phyloP scores from a whole-genome alignment of 2,888 invertebrate species.

The Falcaria lacertinaria region DNA sequence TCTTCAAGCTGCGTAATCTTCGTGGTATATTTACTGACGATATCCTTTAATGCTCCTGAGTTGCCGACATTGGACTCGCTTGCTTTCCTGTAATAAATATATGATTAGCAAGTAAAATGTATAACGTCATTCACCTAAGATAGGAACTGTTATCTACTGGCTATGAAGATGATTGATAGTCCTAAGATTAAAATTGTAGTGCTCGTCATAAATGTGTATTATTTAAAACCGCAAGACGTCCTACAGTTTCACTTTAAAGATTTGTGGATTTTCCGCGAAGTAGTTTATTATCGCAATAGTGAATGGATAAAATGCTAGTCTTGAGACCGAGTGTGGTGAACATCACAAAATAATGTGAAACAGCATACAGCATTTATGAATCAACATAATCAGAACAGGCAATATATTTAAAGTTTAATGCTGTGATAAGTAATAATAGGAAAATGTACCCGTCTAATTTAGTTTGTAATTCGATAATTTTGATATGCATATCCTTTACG shows the following conservation, averaged over 20 bases:
- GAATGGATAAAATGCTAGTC: too few species aligned
- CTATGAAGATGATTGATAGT: slow-evolving; percentile 40
- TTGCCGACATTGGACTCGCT: slow-evolving; percentile 36
- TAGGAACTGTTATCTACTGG: slow-evolving; percentile 34
- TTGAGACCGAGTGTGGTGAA: too few species aligned
- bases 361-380: too few species aligned
- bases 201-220: neutral
- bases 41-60: slow-evolving; percentile 45
- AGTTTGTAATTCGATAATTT: slow-evolving; percentile 49
- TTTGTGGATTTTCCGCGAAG: too few species aligned
- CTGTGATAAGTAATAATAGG: too few species aligned
- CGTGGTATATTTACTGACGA: slow-evolving; percentile 58
- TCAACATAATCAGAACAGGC: too few species aligned
- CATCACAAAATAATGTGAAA: too few species aligned
- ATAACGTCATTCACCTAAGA: slow-evolving; percentile 25
- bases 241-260: too few species aligned
- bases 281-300: too few species aligned
- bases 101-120: slow-evolving; percentile 17
- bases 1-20: slow-evolving; percentile 63
- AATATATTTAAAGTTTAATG: too few species aligned
- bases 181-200: neutral
- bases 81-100: slow-evolving; percentile 48
- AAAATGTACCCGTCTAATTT: slow-evolving; percentile 57
- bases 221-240: neutral
- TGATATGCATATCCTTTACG: slow-evolving; percentile 48